Percentiles rank a stretch among this genome's conserved stretches.
Evolutionary conservation across 1,140 invertebrate species (phyloP).

Genomic region (Odontomachus brunneus): DNA sequence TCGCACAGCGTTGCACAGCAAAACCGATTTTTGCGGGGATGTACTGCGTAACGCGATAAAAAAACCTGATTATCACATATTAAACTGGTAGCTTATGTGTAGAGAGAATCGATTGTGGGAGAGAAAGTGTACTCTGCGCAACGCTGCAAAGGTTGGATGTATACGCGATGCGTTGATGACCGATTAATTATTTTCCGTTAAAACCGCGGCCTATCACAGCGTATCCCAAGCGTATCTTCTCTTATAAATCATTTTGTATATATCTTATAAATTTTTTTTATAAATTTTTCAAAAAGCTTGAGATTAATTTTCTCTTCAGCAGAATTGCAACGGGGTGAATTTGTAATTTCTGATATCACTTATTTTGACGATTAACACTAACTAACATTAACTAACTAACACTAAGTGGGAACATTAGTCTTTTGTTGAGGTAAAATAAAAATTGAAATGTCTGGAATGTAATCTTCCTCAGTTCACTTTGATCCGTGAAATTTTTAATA

Average conservation of each 20-base stretch:
- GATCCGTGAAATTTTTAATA: not conserved
- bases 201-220: not conserved
- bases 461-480: not conserved
- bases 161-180: not conserved
- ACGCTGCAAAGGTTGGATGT: not conserved
- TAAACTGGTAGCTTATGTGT: not conserved
- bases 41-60: slow-evolving; percentile 10
- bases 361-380: not conserved
- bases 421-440: not conserved
- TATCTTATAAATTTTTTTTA: no score
- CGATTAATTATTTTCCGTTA: not conserved
- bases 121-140: not conserved
- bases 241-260: no score
- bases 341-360: not conserved
- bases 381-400: no score
- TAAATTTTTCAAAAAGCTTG: not conserved
- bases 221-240: no score
- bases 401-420: not conserved
- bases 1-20: not conserved
- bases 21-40: slow-evolving; percentile 14
- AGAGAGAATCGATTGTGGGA: not conserved
- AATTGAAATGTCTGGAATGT: slow-evolving; percentile 1
- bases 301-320: not conserved
- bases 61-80: slow-evolving; percentile 26
- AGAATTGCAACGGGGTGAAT: not conserved